Evolutionary conservation across 2,113 vertebrate species (phyloP).

Genomic region (Coptodon bakossiorum): DNA sequence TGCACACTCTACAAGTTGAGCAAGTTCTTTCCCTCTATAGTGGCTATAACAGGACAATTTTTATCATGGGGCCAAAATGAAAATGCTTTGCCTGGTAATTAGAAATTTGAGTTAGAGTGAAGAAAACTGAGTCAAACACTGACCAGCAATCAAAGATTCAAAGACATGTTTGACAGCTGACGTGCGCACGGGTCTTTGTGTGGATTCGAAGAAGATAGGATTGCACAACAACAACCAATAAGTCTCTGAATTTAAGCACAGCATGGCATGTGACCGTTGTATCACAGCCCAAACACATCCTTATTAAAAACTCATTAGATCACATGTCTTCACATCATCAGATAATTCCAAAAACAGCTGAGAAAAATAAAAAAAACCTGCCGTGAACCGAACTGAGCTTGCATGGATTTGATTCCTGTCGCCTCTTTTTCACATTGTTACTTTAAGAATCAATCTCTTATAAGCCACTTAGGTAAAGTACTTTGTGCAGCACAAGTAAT

Average conservation of each 20-base stretch:
- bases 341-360: not conserved
- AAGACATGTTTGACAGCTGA: not conserved
- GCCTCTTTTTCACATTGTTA: not conserved
- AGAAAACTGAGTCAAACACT: not conserved
- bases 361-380: not conserved
- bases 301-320: not conserved
- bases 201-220: not conserved
- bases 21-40: not conserved
- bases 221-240: not conserved
- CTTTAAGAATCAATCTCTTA: not conserved
- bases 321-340: not conserved
- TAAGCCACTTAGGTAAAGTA: constrained; percentile 69
- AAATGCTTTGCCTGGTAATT: rapidly evolving
- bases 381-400: not conserved
- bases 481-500: constrained; percentile 42
- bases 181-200: rapidly evolving
- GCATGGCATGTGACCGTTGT: not conserved
- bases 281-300: not conserved
- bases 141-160: not conserved
- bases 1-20: rapidly evolving
- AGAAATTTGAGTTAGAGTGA: rapidly evolving
- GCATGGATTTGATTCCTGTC: not conserved
- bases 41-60: not conserved
- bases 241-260: not conserved
- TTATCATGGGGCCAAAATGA: not conserved